Percentiles rank a stretch among this genome's conserved stretches.
Evolutionary conservation across 2,113 vertebrate species (phyloP).

Genomic region (Aptenodytes patagonicus): DNA sequence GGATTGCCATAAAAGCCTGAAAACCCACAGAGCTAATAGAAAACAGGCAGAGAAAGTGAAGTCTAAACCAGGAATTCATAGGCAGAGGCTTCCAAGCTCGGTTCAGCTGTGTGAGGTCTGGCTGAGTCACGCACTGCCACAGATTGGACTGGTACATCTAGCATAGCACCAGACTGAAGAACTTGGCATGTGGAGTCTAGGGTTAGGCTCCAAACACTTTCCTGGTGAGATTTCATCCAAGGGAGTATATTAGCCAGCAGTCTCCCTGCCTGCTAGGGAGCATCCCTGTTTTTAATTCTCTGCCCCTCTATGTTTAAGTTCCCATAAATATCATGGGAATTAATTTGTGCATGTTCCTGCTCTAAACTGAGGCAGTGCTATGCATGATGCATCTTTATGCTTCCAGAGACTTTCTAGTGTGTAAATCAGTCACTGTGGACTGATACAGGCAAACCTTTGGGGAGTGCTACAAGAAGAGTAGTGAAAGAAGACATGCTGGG

Average conservation of each 20-base stretch:
- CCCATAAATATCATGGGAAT: constrained; percentile 68
- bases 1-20: constrained; percentile 66
- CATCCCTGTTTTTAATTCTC: constrained; percentile 3
- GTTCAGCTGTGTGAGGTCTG: constrained; percentile 73
- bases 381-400: constrained; percentile 65
- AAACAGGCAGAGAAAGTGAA: constrained; percentile 85
- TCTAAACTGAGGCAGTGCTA: constrained; percentile 33
- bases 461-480: constrained; percentile 1
- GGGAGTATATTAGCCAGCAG: not conserved
- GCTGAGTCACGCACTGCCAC: constrained; percentile 64
- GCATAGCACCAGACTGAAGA: constrained; percentile 45
- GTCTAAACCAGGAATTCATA: constrained; percentile 78
- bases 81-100: constrained; percentile 54
- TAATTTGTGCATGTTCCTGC: constrained; percentile 62
- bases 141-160: constrained; percentile 50
- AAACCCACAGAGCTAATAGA: constrained; percentile 82
- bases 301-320: constrained; percentile 17
- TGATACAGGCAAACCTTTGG: constrained; percentile 29
- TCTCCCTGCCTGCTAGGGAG: not conserved
- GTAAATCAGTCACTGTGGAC: constrained; percentile 64
- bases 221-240: constrained; percentile 30
- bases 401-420: constrained; percentile 60
- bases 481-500: not conserved
- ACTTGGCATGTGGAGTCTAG: constrained; percentile 7
- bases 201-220: constrained; percentile 27